Conservation (phyloP, 2,888 invertebrate genomes). For the Hemicrepidius hirtus region DNA sequence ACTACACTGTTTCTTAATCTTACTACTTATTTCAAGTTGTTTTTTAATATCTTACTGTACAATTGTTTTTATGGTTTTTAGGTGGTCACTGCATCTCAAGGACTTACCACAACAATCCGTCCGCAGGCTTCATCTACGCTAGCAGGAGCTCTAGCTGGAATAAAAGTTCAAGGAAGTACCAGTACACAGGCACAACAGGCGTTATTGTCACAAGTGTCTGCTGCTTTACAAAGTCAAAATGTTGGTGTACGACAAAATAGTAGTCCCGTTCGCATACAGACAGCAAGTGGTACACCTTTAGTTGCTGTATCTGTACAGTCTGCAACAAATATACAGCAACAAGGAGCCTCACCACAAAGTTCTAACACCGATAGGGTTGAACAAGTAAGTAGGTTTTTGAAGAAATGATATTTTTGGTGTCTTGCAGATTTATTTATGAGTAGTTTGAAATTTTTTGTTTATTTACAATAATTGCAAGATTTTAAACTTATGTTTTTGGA, state of each 20-base stretch:
- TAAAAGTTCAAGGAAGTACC: constrained; percentile 72
- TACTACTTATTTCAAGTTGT: too few species aligned
- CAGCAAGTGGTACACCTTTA: constrained; percentile 69
- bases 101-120: constrained; percentile 73
- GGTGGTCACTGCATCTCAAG: constrained; percentile 77
- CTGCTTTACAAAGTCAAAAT: constrained; percentile 74
- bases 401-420: constrained; percentile 60
- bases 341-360: constrained; percentile 57
- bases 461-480: neutral
- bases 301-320: constrained; percentile 74
- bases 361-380: constrained; percentile 61
- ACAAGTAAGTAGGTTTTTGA: constrained; percentile 69
- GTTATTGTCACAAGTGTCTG: constrained; percentile 75
- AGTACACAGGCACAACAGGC: constrained; percentile 73
- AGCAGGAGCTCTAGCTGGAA: constrained; percentile 71
- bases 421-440: neutral
- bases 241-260: constrained; percentile 73
- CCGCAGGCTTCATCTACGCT: constrained; percentile 72
- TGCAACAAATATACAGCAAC: constrained; percentile 75
- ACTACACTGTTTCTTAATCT: too few species aligned
- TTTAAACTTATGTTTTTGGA: neutral
- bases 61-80: too few species aligned
- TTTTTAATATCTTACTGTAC: too few species aligned
- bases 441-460: neutral
- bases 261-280: constrained; percentile 78